Base-by-base conservation (phyloP, 35 echinoderm and acorn worm species). In the Lytechinus pictus region DNA sequence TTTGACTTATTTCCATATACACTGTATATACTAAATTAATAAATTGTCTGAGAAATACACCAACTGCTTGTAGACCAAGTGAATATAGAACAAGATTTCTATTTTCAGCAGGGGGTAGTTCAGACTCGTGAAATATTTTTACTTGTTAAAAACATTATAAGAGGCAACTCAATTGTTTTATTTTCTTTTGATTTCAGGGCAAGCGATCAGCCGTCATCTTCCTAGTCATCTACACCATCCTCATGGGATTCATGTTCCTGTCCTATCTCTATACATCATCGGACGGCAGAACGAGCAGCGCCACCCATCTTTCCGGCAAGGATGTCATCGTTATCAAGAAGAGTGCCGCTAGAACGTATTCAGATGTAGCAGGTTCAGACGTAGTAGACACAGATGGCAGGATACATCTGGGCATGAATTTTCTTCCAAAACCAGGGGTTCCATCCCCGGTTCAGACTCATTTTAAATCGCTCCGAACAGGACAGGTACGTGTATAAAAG, bases 241-340 rank as follows among this genome's bases (percentile, higher is more conserved):
- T 93, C 14, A 93, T 93, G 92, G 55, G 92, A 24, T 93, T 93
- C 54, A 93, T 93, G 92, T 93, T 93, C 92, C 92, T 93, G 4
- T 93, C 92, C 6, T 93, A 93, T 57, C 92, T 93, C 92, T 93
- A 93, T 54, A 93, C 92, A 93, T 55, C 92, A 5, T 55, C 92
- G 9, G 92, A 93, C 55, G 14, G n/a, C 13, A 55, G 11, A 13
- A 93, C 92, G 11, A 57, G n/a, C 55, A 93, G 92, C 57, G 52
- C 92, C 14, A 10, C 10, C 11, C 92, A 93, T 93, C 52, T 2
- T 0, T 53, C 11, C 11, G 92, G 92, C 14, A 93, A 93, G 28
- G 92, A 93, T n/a, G 92, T 93, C 92, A 57, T 93, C 9, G 53
- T 93, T 54, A 93, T 55, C 27, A 93, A 57, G 55, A 93, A 93